These are phyloP conservation scores for Xiphorhynchus erythropygius DNA, from an alignment of 2,797 vertebrate species.

Conservation along the genomic window DNA sequence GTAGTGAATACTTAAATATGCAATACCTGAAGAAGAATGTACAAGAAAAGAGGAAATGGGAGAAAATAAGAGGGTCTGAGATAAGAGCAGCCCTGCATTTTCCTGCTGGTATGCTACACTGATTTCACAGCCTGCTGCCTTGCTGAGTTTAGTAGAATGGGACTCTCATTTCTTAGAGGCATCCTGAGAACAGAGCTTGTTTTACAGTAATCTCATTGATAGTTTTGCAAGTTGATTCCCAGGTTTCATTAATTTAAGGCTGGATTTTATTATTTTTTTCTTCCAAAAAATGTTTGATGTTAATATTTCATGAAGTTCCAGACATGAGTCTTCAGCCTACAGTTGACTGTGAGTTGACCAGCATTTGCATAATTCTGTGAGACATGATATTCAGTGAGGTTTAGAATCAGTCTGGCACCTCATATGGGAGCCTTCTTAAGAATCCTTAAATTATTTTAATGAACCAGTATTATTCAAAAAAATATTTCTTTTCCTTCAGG, in stretches of 20 bases:
- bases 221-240: background rate
- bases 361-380: conserved; percentile 56
- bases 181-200: background rate
- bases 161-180: background rate
- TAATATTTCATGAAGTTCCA: conserved; percentile 38
- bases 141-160: background rate
- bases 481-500: background rate
- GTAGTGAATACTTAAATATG: background rate
- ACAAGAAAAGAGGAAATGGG: background rate
- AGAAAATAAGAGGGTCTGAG: background rate
- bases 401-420: conserved; percentile 63
- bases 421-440: conserved; percentile 52
- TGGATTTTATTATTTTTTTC: background rate
- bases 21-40: background rate
- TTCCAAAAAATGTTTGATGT: background rate
- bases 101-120: background rate
- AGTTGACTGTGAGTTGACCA: conserved; percentile 25
- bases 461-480: conserved; percentile 46
- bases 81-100: background rate
- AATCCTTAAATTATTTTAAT: conserved; percentile 61
- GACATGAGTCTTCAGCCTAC: conserved; percentile 4
- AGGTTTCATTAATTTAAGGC: background rate
- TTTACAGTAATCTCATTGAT: conserved; percentile 17
- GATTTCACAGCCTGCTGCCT: background rate
- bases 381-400: conserved; percentile 45